Conservation (phyloP, 1,140 invertebrate genomes). For the Octopus bimaculoides region DNA sequence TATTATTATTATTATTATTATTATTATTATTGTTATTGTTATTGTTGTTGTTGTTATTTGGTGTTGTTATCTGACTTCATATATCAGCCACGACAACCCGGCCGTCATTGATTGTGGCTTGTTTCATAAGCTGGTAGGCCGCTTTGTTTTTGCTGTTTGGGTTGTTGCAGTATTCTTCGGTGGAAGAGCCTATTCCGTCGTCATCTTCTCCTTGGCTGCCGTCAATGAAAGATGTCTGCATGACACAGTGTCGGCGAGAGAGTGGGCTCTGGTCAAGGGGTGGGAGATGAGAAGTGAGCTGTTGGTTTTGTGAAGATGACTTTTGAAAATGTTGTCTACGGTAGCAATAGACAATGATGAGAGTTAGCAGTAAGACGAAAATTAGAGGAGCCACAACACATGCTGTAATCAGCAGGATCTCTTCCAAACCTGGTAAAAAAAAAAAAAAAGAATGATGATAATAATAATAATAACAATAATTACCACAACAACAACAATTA, state of each 20-base stretch:
- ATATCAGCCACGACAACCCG: conserved; percentile 10
- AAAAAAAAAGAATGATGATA: background rate
- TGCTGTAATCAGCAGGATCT: conserved; percentile 10
- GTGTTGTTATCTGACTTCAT: background rate
- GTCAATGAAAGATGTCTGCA: conserved; percentile 12
- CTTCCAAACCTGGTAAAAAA: conserved; percentile 3
- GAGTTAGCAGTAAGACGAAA: conserved; percentile 1
- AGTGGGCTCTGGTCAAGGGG: conserved; percentile 5
- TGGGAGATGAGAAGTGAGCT: conserved; percentile 8
- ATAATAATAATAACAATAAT: background rate
- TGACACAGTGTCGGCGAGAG: conserved; percentile 10
- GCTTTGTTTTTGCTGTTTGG: background rate
- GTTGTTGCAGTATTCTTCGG: conserved; percentile 11
- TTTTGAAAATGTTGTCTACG: conserved; percentile 11
- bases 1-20: background rate
- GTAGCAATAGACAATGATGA: conserved; percentile 11
- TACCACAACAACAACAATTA: background rate
- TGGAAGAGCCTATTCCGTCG: background rate
- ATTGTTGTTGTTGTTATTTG: no score
- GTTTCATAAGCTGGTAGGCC: conserved; percentile 10
- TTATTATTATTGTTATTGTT: background rate
- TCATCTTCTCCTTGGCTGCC: conserved; percentile 3
- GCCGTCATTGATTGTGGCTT: conserved; percentile 3
- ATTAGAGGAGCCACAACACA: conserved; percentile 9
- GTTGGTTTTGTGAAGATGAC: conserved; percentile 11